phyloP scores from a whole-genome alignment of 2,888 invertebrate species.

The Julus scanicus region DNA sequence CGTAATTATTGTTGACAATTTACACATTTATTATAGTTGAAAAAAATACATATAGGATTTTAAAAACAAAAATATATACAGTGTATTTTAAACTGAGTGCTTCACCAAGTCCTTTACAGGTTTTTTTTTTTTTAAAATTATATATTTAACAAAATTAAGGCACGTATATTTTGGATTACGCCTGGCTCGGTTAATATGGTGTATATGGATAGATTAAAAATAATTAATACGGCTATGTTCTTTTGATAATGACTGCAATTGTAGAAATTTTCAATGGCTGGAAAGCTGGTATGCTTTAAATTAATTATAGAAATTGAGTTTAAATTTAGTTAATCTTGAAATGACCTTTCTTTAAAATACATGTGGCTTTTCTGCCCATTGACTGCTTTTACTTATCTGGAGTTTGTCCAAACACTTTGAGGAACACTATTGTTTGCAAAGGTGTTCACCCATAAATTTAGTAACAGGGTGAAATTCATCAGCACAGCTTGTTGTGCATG shows the following conservation, averaged over 20 bases:
- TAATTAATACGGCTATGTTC: too few species aligned
- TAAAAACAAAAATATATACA: too few species aligned
- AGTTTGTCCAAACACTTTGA: not conserved
- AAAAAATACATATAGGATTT: too few species aligned
- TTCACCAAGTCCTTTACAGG: too few species aligned
- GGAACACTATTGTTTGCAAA: not conserved
- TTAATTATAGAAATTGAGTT: not conserved
- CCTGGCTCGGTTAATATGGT: too few species aligned
- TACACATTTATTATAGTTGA: too few species aligned
- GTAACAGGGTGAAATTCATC: slow-evolving; percentile 1
- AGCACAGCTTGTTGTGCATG: not conserved
- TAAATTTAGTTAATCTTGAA: slow-evolving; percentile 15
- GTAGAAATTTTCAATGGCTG: not conserved
- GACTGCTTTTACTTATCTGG: not conserved
- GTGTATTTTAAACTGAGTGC: too few species aligned
- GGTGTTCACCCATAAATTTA: not conserved
- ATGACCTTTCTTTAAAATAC: slow-evolving; percentile 1
- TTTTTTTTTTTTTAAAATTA: too few species aligned
- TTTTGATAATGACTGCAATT: not conserved
- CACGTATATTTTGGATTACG: too few species aligned
- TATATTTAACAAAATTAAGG: too few species aligned
- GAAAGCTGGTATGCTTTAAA: not conserved
- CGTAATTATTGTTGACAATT: too few species aligned
- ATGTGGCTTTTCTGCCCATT: not conserved
- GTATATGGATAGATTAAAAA: too few species aligned